Percentiles rank a stretch among this genome's conserved stretches.
These are phyloP conservation scores for Tachystola acroxantha DNA, from an alignment of 2,888 invertebrate species.

Conservation along the genomic window DNA sequence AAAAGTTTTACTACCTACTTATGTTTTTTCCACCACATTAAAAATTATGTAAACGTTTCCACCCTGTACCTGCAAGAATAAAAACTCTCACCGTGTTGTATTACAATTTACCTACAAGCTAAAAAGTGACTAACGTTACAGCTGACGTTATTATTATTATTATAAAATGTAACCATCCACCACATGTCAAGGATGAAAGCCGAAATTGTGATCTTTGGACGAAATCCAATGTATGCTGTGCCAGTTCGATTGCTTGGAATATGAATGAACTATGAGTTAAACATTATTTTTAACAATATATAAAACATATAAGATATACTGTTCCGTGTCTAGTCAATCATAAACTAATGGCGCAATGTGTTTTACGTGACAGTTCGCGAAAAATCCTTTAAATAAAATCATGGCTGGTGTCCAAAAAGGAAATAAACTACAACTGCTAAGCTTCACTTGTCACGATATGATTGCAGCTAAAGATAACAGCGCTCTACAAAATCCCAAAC, in stretches of 20 bases:
- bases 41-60: too few relatives aligned
- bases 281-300: background rate
- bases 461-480: too few relatives aligned
- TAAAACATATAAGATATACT: background rate
- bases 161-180: slow-evolving; percentile 25
- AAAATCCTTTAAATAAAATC: background rate
- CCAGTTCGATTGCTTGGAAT: slow-evolving; percentile 33
- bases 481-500: too few relatives aligned
- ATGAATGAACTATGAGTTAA: slow-evolving; percentile 36
- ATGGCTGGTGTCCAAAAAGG: background rate
- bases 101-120: too few relatives aligned
- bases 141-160: background rate
- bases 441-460: background rate
- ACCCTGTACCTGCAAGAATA: too few relatives aligned
- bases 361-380: background rate
- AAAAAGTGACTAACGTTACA: slow-evolving; percentile 2
- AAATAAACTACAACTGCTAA: background rate
- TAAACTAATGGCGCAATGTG: slow-evolving; percentile 7
- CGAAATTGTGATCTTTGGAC: slow-evolving; percentile 45
- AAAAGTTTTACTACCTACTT: too few relatives aligned
- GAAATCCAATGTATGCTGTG: slow-evolving; percentile 28
- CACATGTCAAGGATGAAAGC: slow-evolving; percentile 48
- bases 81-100: too few relatives aligned
- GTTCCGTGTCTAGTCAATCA: background rate
- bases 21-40: too few relatives aligned